A percentile compares a stretch with the other conserved stretches of the same genome.
Evolutionary conservation across 2,888 invertebrate species (phyloP).

Genomic region (Caenorhabditis afra): DNA sequence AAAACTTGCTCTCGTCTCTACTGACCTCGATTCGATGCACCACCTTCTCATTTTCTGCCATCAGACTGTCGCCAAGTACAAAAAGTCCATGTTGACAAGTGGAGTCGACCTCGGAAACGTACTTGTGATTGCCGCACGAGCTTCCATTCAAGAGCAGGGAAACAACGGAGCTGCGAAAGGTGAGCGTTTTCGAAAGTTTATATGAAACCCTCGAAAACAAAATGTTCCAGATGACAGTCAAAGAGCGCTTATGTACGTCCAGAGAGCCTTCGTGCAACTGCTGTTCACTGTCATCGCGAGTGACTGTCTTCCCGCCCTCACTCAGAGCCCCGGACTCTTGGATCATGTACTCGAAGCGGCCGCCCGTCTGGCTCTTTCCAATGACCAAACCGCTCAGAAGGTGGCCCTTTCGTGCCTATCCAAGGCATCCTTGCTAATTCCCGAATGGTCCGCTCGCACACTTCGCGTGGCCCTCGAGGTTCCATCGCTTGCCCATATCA

Average conservation of each 20-base stretch:
- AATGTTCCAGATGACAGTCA: conserved; percentile 57
- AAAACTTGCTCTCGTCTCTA: conserved; percentile 53
- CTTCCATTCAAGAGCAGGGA: conserved; percentile 56
- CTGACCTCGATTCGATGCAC: conserved; percentile 80
- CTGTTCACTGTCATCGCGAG: conserved; percentile 57
- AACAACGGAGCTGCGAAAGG: conserved; percentile 51
- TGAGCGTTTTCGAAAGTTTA: background rate
- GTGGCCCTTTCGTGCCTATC: conserved; percentile 60
- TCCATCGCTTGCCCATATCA: conserved; percentile 65
- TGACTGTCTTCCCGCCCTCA: conserved; percentile 56
- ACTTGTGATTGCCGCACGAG: conserved; percentile 61
- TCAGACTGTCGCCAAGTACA: conserved; percentile 84
- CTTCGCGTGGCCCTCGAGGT: conserved; percentile 64
- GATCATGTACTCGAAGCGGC: conserved; percentile 65
- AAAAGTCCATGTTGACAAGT: conserved; percentile 73
- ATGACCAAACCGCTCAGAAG: conserved; percentile 67
- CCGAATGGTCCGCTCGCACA: conserved; percentile 58
- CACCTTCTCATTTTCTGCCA: conserved; percentile 84
- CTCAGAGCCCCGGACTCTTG: conserved; percentile 37
- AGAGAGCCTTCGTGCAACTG: conserved; percentile 67
- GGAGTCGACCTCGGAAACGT: conserved; percentile 65
- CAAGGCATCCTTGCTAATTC: conserved; percentile 45
- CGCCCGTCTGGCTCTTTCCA: conserved; percentile 56
- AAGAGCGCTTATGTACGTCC: conserved; percentile 63
- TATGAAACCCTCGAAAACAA: background rate